phyloP scores from a whole-genome alignment of 1,140 invertebrate species.

The Bombus turneri region DNA sequence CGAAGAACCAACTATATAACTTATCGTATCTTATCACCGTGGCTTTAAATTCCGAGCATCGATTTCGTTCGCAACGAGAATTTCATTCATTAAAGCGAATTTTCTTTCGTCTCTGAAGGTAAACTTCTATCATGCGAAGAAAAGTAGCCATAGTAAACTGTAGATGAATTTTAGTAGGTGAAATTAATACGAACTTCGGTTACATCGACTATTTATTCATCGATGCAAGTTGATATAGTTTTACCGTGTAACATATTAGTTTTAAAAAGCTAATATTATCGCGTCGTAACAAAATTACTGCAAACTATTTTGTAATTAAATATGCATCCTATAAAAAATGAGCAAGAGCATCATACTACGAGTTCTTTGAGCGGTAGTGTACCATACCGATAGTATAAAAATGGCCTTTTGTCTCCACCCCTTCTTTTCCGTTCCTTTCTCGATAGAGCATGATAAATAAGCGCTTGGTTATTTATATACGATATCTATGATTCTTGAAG shows the following conservation, averaged over 20 bases:
- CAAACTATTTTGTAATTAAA: background rate
- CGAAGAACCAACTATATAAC: too few species aligned
- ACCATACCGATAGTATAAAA: background rate
- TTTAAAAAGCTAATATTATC: background rate
- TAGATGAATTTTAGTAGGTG: too few species aligned
- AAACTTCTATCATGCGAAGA: too few species aligned
- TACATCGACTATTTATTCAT: too few species aligned
- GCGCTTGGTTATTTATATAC: conserved; percentile 57
- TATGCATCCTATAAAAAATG: background rate
- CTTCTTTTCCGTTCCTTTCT: background rate
- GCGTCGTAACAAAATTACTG: background rate
- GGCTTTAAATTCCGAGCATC: too few species aligned
- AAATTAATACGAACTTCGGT: too few species aligned
- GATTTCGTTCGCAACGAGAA: too few species aligned
- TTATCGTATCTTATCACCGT: too few species aligned
- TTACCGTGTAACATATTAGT: background rate
- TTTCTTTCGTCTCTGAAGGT: background rate
- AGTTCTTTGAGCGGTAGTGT: background rate
- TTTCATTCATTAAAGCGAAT: background rate
- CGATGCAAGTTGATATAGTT: background rate
- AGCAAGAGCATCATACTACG: too few species aligned
- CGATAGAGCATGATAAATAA: conserved; percentile 51
- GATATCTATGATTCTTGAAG: conserved; percentile 31
- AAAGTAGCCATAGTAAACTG: fast-evolving
- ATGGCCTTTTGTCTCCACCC: background rate